Evolutionary conservation across 2,113 vertebrate genomes (phyloP).

Genomic region (Oxygymnocypris stewartii): DNA sequence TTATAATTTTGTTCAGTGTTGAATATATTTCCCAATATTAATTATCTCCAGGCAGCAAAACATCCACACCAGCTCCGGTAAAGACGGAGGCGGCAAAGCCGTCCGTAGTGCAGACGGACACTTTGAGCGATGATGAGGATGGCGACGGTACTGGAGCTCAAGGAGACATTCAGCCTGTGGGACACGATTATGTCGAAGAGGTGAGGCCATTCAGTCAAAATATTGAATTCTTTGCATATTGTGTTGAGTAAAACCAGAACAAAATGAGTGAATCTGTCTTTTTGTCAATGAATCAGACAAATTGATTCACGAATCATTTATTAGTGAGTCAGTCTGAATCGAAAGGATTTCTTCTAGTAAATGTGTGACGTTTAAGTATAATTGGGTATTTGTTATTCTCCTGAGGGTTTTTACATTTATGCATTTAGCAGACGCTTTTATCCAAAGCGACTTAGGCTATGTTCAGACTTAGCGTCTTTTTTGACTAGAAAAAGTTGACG

Average conservation of each 20-base stretch:
- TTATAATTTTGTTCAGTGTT: too few relatives aligned
- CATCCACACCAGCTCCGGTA: conserved; percentile 52
- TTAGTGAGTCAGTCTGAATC: neutral
- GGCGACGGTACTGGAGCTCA: conserved; percentile 58
- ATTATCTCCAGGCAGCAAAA: conserved; percentile 63
- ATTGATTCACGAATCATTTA: neutral
- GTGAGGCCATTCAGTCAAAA: conserved; percentile 52
- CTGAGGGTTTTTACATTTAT: neutral
- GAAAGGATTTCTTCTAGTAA: neutral
- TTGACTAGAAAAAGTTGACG: too few relatives aligned
- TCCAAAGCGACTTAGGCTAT: too few relatives aligned
- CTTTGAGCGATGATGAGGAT: conserved; percentile 64
- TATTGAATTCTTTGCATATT: neutral
- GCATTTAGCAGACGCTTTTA: too few relatives aligned
- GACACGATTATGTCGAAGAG: conserved; percentile 78
- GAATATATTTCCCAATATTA: neutral
- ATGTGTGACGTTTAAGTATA: neutral
- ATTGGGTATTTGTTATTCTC: neutral
- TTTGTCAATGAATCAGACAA: neutral
- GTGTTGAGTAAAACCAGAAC: neutral
- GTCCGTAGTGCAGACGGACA: conserved; percentile 54
- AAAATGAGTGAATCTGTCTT: neutral
- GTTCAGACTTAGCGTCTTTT: too few relatives aligned
- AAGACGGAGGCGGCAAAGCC: conserved; percentile 62
- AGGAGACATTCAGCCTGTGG: conserved; percentile 74